Evolutionary conservation across 2,888 invertebrate genomes (phyloP), one percentile per base, ranked within the genome.

Genomic region (Aromia moschata): DNA sequence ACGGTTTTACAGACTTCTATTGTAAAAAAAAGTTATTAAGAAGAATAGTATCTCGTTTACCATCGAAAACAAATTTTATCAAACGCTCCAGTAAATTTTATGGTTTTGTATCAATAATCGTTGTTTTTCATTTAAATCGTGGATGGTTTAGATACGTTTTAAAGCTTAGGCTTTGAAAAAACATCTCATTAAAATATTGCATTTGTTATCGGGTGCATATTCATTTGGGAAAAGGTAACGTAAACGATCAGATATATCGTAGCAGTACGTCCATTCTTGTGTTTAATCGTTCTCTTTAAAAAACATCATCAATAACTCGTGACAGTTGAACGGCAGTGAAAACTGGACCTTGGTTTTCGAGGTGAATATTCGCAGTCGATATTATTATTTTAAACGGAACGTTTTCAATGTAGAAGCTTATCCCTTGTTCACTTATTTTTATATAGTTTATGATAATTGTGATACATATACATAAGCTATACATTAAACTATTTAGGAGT

Each of bases 231-330:
- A 25, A 25, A 25, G 25, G 25, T 25, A 25, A 25, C 25, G 7
- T 7, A 25, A n/a, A 25, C 7, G 25, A 25, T 25, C 25, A 25
- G 25, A 25, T 25, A 25, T 25, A 25, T 25, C 25, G 25, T 25
- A 25, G 4, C 25, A 25, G 25, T 7, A 25, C 25, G 25, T 11
- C 18, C 12, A 43, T 43, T 18, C 18, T 25, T 65, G 56, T 63
- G 64, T 65, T 65, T 63, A 69, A 62, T 68, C 62, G 59, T 62
- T 63, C 52, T 56, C 47, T 60, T 65, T 56, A 61, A 62, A 60
- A 62, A 63, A 60, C 60, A 67, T 65, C 68, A 69, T 69, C 58
- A 69, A 69, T 69, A 65, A 66, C 51, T 36, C 56, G 58, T 66
- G 67, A 68, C 69, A 69, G 67, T 55, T 54, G 56, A 68, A 46